Evolutionary conservation across 2,888 invertebrate species (phyloP), one percentile per base, ranked within the genome.

Genomic region (Cyclophora punctaria): DNA sequence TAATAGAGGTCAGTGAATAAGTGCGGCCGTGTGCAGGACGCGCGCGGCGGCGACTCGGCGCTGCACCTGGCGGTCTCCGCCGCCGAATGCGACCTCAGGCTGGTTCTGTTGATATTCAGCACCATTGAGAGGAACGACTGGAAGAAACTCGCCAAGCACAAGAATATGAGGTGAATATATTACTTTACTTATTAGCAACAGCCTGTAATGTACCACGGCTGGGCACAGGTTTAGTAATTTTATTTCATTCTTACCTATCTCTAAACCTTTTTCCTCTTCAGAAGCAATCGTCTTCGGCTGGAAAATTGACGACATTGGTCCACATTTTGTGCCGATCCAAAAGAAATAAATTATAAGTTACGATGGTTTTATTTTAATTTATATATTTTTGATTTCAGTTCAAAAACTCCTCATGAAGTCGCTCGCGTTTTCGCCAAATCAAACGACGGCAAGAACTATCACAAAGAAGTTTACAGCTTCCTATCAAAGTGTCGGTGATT

Each of bases 61-160:
- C 71, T 88, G 4, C 89, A 89, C 52, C 61, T 82, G 44, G 86
- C 87, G 2, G 85, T 88, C 41, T 83, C 82, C 67, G 79, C 83
- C 0, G 63, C 75, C 0, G 66, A 66, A 41, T 86, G 88, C 58
- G 81, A 80, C 52, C 64, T 87, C 2, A 61, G 64, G 1, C 69
- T 89, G 4, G 68, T 89, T 0, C 68, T 86, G 66, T 55, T 78
- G 37, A 66, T 88, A 50, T 85, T 89, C 75, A 66, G 71, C 3
- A 77, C 82, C 34, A 64, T 78, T 4, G 80, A 82, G 33, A 62
- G 84, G 3, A 79, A 77, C 51, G 58, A 64, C 47, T 87, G 87
- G 87, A 82, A 80, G 71, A 73, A 71, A 37, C 69, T 85, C 0
- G 87, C 87, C 0, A 84, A 86, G 46, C 65, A 59, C 7, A 68